Percentiles rank a stretch among this genome's conserved stretches.
These are phyloP conservation scores for Nebria ingens DNA, from an alignment of 1,140 invertebrate species.

Conservation along the genomic window DNA sequence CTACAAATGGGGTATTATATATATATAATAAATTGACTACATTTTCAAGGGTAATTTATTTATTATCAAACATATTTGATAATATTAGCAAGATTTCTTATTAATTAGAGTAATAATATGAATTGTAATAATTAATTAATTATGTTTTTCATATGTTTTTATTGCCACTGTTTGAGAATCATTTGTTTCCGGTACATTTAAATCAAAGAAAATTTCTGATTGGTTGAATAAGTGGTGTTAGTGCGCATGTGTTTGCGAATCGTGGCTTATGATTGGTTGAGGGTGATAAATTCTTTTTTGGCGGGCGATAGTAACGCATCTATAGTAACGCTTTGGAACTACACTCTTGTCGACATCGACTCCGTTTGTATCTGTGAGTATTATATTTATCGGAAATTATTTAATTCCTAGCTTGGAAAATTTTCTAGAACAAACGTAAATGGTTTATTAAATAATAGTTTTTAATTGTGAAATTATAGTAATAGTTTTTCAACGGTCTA, in stretches of 20 bases:
- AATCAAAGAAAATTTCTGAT: neutral
- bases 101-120: too few species aligned
- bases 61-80: too few species aligned
- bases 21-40: too few species aligned
- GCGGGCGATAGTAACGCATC: neutral
- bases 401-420: slow-evolving; percentile 12
- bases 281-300: slow-evolving; percentile 2
- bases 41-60: too few species aligned
- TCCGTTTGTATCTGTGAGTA: neutral
- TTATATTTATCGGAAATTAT: neutral
- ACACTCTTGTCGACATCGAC: neutral
- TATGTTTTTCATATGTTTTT: too few species aligned
- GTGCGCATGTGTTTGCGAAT: neutral
- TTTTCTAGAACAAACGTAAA: slow-evolving; percentile 6
- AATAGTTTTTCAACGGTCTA: neutral
- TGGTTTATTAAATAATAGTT: slow-evolving; percentile 9
- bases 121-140: too few species aligned
- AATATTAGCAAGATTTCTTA: too few species aligned
- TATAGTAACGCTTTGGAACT: slow-evolving; percentile 8
- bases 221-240: neutral
- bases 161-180: too few species aligned
- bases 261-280: neutral
- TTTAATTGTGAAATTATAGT: slow-evolving; percentile 14
- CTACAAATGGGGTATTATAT: too few species aligned
- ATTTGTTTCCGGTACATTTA: too few species aligned